Evolutionary conservation across 2,113 vertebrate genomes (phyloP), one percentile per base, ranked within the genome.

Genomic region (Rhinoptilus africanus): DNA sequence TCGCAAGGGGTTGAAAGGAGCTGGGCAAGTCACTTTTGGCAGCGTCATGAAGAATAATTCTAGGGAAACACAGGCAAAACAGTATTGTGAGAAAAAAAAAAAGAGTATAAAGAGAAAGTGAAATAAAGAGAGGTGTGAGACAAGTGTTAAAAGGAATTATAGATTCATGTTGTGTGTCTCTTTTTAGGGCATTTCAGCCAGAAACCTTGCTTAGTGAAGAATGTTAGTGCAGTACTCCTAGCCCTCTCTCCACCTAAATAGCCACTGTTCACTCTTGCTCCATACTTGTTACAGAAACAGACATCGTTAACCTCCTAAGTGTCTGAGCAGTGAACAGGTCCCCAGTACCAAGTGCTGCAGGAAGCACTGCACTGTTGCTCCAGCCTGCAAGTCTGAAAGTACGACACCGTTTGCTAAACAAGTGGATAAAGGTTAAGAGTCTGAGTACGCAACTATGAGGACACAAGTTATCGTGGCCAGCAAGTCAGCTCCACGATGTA

Each of bases 251-350:
- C 56, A 56, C 19, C 10, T 50, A 77, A 9, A 12, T 1, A 80
- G 16, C 30, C 37, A 23, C 0, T 9, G 30, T 4, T 50, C 56
- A 16, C 32, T 73, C 26, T 10, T 28, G 23, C 19, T 63, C 14
- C 78, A 6, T 3, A 37, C 24, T 41, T 32, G 3, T 3, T 21
- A 24, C 22, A 84, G 63, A 41, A 81, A 32, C 10, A 3, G n/a
- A 26, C 12, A 4, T 2, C 5, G 15, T 3, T 20, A 53, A 53
- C 14, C 7, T 5, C 11, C 1, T 2, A 50, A 13, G 16, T 21
- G 66, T 7, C 56, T 17, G 27, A 80, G 4, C 24, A 54, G 23
- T 1, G 17, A 47, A 5, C n/a, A 16, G n/a, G 23, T 45, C 66
- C 73, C 54, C n/a, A 12, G 5, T 5, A 15, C 66, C 37, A 30